A percentile compares a stretch with the other conserved stretches of the same genome.
Conservation (phyloP, 2,888 invertebrate genomes). For the Dione vanillae region DNA sequence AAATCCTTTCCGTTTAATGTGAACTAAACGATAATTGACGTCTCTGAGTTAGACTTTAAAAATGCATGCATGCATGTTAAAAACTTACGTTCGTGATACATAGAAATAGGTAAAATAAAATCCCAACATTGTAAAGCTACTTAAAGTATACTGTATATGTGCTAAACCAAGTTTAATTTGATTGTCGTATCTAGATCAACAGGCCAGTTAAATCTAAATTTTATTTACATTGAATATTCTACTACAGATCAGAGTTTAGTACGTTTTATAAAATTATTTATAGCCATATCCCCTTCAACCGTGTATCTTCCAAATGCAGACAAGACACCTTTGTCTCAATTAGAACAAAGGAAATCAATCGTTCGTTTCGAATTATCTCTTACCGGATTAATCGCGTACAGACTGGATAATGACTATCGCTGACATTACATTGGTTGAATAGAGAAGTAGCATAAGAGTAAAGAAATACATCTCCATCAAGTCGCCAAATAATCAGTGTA, state of each 20-base stretch:
- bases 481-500: no score
- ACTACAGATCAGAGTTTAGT: not conserved
- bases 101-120: not conserved
- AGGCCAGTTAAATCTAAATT: not conserved
- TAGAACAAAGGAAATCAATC: constrained; percentile 12
- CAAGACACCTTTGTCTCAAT: constrained; percentile 15
- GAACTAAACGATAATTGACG: no score
- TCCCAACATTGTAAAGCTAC: not conserved
- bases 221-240: not conserved
- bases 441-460: no score
- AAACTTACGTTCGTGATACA: no score
- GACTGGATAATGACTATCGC: no score
- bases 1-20: no score
- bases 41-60: no score
- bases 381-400: no score
- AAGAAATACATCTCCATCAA: no score
- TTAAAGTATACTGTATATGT: not conserved
- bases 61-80: no score
- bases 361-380: not conserved
- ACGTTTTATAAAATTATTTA: constrained; percentile 8
- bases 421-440: no score
- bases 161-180: not conserved
- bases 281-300: not conserved
- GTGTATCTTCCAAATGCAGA: constrained; percentile 3
- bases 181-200: not conserved